Percentiles rank a stretch among this genome's conserved stretches.
Evolutionary conservation across 2,113 vertebrate species (phyloP).

Genomic region (Nettapus auritus): DNA sequence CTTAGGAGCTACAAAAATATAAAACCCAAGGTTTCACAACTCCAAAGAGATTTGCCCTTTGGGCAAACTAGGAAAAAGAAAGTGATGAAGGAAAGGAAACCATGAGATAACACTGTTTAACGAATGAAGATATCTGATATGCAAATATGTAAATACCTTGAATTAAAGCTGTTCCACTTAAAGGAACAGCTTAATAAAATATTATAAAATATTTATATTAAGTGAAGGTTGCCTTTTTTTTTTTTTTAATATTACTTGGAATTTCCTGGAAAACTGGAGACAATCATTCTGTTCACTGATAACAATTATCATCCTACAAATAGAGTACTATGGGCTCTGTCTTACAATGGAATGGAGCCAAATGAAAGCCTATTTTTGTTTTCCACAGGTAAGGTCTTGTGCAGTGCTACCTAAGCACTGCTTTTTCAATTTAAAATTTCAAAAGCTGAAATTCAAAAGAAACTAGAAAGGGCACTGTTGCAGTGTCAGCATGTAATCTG

Average conservation of each 20-base stretch:
- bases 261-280: background rate
- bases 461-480: background rate
- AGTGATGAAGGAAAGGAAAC: background rate
- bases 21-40: background rate
- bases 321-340: background rate
- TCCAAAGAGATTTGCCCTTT: background rate
- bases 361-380: background rate
- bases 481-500: background rate
- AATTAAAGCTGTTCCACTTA: background rate
- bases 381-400: background rate
- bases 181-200: background rate
- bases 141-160: background rate
- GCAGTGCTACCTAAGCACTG: background rate
- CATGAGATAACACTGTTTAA: background rate
- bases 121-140: background rate
- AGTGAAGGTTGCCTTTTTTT: background rate
- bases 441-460: background rate
- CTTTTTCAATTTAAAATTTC: background rate
- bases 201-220: slow-evolving; percentile 19
- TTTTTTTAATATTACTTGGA: background rate
- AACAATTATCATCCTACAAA: background rate
- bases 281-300: background rate
- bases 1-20: background rate
- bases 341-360: background rate
- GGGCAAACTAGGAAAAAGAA: background rate